phyloP scores from a whole-genome alignment of 2,113 vertebrate species.

The Archilochus colubris region DNA sequence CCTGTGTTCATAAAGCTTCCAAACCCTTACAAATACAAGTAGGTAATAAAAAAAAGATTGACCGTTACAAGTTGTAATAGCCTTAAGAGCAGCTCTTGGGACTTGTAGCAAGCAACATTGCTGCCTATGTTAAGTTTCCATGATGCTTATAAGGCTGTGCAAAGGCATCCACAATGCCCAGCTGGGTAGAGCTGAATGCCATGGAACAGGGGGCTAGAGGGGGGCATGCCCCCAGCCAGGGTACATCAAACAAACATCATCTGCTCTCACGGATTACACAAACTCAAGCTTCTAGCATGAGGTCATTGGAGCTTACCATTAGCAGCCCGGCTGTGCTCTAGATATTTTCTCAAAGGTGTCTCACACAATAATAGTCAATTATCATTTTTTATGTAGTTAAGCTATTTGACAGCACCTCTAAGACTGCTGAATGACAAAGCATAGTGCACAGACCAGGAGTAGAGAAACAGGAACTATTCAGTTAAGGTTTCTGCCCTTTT shows the following conservation, averaged over 20 bases:
- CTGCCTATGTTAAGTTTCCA: neutral
- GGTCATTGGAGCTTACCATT: neutral
- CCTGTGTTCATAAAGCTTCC: neutral
- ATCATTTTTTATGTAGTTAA: neutral
- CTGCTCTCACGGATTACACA: neutral
- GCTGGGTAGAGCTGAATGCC: neutral
- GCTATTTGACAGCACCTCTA: neutral
- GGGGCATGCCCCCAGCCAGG: neutral
- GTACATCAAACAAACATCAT: neutral
- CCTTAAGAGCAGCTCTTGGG: neutral
- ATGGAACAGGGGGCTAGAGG: fast-evolving
- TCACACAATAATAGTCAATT: neutral
- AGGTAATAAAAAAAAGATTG: neutral
- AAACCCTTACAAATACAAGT: neutral
- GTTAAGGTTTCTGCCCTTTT: neutral
- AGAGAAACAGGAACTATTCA: neutral
- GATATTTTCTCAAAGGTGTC: neutral
- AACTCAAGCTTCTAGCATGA: neutral
- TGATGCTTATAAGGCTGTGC: neutral
- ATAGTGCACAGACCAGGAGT: neutral
- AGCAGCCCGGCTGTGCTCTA: neutral
- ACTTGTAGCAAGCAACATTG: neutral
- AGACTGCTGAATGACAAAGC: neutral
- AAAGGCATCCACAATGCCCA: neutral
- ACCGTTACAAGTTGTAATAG: neutral